A percentile compares a stretch with the other conserved stretches of the same genome.
These are phyloP conservation scores for Chaetops frenatus DNA, from an alignment of 2,113 vertebrate species.

Conservation along the genomic window DNA sequence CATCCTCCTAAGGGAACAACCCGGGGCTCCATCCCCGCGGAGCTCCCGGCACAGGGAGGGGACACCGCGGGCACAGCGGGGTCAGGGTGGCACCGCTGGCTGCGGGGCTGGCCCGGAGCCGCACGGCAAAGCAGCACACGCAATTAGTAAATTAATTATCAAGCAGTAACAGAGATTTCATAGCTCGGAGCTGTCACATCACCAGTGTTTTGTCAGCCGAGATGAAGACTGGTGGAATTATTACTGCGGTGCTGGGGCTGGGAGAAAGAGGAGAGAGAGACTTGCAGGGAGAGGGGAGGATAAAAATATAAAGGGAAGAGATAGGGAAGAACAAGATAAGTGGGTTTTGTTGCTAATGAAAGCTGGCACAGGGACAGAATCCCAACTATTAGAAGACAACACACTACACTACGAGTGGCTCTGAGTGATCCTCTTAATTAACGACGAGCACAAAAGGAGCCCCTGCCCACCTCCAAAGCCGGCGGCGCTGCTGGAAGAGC, in stretches of 20 bases:
- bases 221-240: constrained; percentile 58
- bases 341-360: constrained; percentile 68
- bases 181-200: constrained; percentile 66
- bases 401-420: constrained; percentile 43
- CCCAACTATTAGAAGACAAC: constrained; percentile 47
- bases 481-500: background rate
- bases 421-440: constrained; percentile 64
- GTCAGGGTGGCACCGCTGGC: background rate
- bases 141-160: constrained; percentile 70
- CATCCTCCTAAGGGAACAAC: background rate
- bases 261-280: background rate
- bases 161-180: constrained; percentile 38
- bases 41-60: background rate
- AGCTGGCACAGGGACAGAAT: constrained; percentile 57
- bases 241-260: constrained; percentile 35
- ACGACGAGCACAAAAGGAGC: constrained; percentile 26
- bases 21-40: background rate
- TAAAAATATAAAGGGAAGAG: constrained; percentile 62
- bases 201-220: constrained; percentile 50
- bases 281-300: constrained; percentile 22
- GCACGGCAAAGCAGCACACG: background rate
- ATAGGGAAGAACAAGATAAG: constrained; percentile 68
- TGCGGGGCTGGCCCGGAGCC: background rate
- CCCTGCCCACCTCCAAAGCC: background rate
- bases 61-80: background rate